Conservation (phyloP, 2,888 invertebrate genomes). For the Apodemia duryi region DNA sequence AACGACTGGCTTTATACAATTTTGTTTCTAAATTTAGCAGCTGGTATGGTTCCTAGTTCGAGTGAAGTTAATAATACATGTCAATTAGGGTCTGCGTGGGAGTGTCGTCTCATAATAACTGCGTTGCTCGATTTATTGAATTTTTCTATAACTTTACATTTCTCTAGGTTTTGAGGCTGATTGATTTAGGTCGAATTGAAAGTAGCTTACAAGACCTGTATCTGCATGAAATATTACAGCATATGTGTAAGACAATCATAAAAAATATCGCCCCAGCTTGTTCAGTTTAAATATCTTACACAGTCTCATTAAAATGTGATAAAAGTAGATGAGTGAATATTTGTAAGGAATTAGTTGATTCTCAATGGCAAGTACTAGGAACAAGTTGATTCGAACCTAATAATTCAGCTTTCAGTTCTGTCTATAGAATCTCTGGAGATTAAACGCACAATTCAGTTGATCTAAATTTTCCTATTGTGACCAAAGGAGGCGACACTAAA, state of each 20-base stretch:
- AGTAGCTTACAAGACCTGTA: not conserved
- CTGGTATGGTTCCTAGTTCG: constrained; percentile 80
- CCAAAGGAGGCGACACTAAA: constrained; percentile 77
- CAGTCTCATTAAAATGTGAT: no score
- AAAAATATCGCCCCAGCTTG: no score
- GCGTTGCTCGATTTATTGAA: constrained; percentile 32
- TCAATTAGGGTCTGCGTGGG: constrained; percentile 78
- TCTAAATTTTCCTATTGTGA: constrained; percentile 42
- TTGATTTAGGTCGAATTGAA: not conserved
- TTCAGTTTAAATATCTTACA: no score
- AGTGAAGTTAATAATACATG: constrained; percentile 74
- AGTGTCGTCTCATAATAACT: constrained; percentile 64
- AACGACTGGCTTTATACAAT: constrained; percentile 49
- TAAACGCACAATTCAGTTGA: constrained; percentile 73
- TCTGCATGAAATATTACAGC: no score
- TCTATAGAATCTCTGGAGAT: constrained; percentile 3
- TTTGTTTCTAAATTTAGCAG: constrained; percentile 77
- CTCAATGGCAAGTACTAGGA: not conserved
- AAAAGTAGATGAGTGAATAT: no score
- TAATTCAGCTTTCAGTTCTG: constrained; percentile 36
- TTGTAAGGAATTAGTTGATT: no score
- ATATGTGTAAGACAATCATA: no score
- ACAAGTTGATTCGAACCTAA: constrained; percentile 32
- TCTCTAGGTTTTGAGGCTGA: not conserved
- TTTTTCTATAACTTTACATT: constrained; percentile 19